Evolutionary conservation across 1,140 invertebrate genomes (phyloP), one percentile per base, ranked within the genome.

Genomic region (Globodera rostochiensis): DNA sequence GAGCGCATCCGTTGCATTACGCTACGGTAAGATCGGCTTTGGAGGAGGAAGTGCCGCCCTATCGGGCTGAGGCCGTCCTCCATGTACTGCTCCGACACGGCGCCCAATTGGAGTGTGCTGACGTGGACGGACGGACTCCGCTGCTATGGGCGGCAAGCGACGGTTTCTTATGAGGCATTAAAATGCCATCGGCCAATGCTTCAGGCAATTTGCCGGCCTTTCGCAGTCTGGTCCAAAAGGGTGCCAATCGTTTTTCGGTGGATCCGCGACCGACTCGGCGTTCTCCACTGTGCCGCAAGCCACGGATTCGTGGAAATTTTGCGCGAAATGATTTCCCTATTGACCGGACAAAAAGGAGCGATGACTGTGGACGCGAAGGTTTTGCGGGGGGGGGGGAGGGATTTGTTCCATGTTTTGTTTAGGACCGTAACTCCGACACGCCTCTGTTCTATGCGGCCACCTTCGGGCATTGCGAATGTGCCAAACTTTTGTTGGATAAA

Each of bases 141-240:
- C 92, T 98, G 49, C 90, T 98, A 3, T 98, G 97, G 97, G 96
- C 96, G 0, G 95, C 96, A 0, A 97, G 96, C 89, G 95, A 96
- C 73, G 97, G 96, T 90, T 87, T 84, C 13, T 25, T n/a, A 50
- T 47, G 45, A 36, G 15, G 19, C 25, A 4, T 47, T 46, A 15
- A 36, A 46, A 78, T 13, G 70, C 21, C 47, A 21, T 15, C 6
- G 25, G 69, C 21, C n/a, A 19, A 78, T n/a, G 19, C 70, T 78
- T 9, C 47, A 93, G 93, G 93, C 49, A 96, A 95, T 79, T 93
- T 94, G 1, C 94, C 96, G 84, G 96, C 96, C 0, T 94, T 97
- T 79, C 91, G 95, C 36, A 93, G 94, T 4, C 90, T 98, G 53
- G 92, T 96, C 3, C 94, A 95, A 89, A 94, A 94, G 6, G 95